Evolutionary conservation across 2,888 invertebrate genomes (phyloP), one percentile per base, ranked within the genome.

Genomic region (Poecilobothrus nobilitatus): DNA sequence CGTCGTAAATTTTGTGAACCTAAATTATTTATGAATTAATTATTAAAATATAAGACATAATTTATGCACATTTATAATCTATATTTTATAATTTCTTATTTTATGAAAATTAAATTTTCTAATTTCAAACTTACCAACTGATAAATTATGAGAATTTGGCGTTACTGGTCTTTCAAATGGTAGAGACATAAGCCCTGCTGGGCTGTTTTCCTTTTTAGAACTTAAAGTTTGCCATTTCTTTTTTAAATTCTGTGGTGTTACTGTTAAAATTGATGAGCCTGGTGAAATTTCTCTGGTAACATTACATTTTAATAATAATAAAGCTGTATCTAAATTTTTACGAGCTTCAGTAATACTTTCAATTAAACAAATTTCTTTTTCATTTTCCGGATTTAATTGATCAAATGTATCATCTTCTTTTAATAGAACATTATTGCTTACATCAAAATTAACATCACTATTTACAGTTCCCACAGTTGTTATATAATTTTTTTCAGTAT

Each of bases 281-380:
- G 66, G 69, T 6, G 71, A 70, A 8, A 70, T 41, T 61, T 69
- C 69, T 37, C 68, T 33, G 1, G 70, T 71, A 5, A 68, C 44
- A 61, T 71, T 70, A 22, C 70, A 70, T 66, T 71, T 71, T 15
- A 71, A 61, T 66, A 70, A 66, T 18, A 70, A 20, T 20, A 71
- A 64, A 2, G 71, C 71, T 2, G 69, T 64, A 61, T 70, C 71
- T 20, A 71, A 15, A n/a, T 71, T 67, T 34, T 70, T 71, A 12
- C 71, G 67, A 18, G 71, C 71, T 33, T 68, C 69, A 1, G 66
- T 64, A 61, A 71, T 71, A 12, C 68, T 27, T 61, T 71, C 67
- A 18, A 70, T 71, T 12, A 71, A n/a, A 65, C 66, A 69, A 44
- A 69, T 66, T 18, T 71, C 71, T 12, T 69, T 67, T 65, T 71